Evolutionary conservation across 2,797 vertebrate species (phyloP).

Genomic region (Tarsius wallacei): DNA sequence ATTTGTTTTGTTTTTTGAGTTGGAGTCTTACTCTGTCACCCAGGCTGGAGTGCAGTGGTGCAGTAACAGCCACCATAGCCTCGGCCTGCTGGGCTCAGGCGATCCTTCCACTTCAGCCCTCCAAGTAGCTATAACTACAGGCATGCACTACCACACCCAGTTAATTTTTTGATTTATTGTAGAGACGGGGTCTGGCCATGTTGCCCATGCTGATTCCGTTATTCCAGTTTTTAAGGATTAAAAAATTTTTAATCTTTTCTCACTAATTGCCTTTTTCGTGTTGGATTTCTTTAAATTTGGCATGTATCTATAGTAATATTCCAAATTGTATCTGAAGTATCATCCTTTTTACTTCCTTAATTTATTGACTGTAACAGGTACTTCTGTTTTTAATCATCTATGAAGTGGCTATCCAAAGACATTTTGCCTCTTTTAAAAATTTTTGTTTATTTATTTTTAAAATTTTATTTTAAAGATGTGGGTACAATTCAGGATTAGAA

Average conservation of each 20-base stretch:
- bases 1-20: not conserved
- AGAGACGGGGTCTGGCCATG: not conserved
- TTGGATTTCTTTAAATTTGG: conserved; percentile 34
- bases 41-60: not conserved
- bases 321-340: conserved; percentile 26
- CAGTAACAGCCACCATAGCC: not conserved
- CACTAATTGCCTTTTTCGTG: not conserved
- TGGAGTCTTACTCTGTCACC: not conserved
- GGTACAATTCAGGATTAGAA: too few relatives aligned
- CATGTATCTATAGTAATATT: not conserved
- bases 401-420: not conserved
- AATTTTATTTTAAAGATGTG: too few relatives aligned
- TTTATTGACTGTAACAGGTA: not conserved
- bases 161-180: not conserved
- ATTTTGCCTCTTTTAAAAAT: not conserved
- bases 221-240: conserved; percentile 36
- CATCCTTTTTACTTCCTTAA: not conserved
- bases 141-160: not conserved
- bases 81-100: not conserved
- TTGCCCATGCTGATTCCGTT: not conserved
- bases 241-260: conserved; percentile 5
- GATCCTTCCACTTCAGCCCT: not conserved
- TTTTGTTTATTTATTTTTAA: too few relatives aligned
- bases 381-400: not conserved
- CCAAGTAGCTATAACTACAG: not conserved